phyloP scores from a whole-genome alignment of 2,113 vertebrate genomes.

The Hylia prasina region DNA sequence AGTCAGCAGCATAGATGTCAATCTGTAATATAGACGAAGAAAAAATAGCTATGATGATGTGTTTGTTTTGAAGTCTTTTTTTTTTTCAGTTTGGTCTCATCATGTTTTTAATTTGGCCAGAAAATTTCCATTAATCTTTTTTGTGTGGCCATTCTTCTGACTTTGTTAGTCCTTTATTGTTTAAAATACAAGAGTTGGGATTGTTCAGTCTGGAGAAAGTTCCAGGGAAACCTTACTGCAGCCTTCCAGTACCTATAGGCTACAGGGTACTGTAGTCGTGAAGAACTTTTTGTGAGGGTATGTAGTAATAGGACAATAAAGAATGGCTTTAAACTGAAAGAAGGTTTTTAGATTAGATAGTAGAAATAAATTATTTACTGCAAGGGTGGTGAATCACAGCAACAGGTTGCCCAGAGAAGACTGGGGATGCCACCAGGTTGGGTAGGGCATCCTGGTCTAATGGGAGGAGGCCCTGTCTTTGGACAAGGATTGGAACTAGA shows the following conservation, averaged over 20 bases:
- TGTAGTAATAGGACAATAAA: not conserved
- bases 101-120: not conserved
- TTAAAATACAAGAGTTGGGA: not conserved
- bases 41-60: not conserved
- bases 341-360: not conserved
- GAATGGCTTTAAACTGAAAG: not conserved
- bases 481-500: not conserved
- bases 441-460: not conserved
- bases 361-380: not conserved
- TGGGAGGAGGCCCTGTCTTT: not conserved
- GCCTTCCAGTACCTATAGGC: not conserved
- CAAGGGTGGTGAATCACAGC: fast-evolving
- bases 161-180: not conserved
- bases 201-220: not conserved
- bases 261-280: not conserved
- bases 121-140: not conserved
- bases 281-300: not conserved
- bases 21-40: not conserved
- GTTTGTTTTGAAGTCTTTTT: fast-evolving
- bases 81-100: not conserved
- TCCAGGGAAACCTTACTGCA: not conserved
- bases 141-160: not conserved
- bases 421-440: not conserved
- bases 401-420: not conserved
- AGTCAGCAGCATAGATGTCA: not conserved